phyloP scores from a whole-genome alignment of 2,113 vertebrate genomes.

The Kryptolebias marmoratus region DNA sequence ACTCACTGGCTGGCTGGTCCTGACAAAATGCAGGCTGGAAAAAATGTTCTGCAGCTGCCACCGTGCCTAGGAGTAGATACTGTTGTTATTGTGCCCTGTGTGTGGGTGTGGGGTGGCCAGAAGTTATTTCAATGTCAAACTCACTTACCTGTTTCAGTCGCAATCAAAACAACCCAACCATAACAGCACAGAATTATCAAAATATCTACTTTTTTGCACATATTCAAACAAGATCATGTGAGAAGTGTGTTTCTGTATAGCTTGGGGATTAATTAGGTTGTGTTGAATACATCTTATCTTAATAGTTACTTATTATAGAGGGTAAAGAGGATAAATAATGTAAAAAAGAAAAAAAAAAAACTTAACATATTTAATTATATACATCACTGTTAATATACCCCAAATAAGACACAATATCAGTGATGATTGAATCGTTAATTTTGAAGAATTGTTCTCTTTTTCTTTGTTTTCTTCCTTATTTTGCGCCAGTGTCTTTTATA shows the following conservation, averaged over 20 bases:
- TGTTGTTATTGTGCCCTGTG: conserved; percentile 37
- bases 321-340: not conserved
- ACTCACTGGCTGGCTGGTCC: conserved; percentile 45
- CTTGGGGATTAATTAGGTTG: too few relatives aligned
- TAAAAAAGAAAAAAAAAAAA: not conserved
- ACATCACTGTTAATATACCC: too few relatives aligned
- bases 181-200: too few relatives aligned
- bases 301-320: too few relatives aligned
- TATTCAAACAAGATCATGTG: not conserved
- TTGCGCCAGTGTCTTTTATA: not conserved
- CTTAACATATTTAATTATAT: not conserved
- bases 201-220: not conserved
- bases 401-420: too few relatives aligned
- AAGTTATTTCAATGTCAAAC: conserved; percentile 8
- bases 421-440: too few relatives aligned
- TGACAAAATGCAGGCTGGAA: conserved; percentile 55
- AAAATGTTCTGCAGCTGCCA: conserved; percentile 71
- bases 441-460: not conserved
- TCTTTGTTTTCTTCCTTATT: not conserved
- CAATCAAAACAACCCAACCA: not conserved
- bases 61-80: conserved; percentile 56
- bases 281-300: not conserved
- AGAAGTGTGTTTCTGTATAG: too few relatives aligned
- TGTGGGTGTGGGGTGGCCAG: conserved; percentile 19
- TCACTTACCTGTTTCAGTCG: not conserved